Base-by-base conservation (phyloP, 2,888 invertebrate genomes). In the Himalopsyche tibetana region DNA sequence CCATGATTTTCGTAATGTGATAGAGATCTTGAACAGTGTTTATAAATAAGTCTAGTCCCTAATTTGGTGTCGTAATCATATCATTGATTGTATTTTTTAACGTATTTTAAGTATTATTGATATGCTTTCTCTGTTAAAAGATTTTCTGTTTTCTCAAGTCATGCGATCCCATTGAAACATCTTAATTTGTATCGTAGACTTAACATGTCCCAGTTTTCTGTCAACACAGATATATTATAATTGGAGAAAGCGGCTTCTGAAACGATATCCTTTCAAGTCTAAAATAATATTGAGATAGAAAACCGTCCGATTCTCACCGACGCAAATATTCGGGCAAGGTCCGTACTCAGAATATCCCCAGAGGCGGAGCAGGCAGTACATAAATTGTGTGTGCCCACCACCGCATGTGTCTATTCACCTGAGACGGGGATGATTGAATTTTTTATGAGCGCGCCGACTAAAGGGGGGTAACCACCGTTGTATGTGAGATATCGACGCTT, bases 381-480 rank as follows among this genome's bases (percentile, higher is more conserved):
- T 63, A 63, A 63, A 63, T 63, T 63, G 19, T 80, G 40, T 42
- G 80, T 38, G n/a, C 80, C 80, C 40, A 80, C 80, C 40, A 36
- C 80, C 80, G 15, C 36, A 28, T 45, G 28, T 63, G 63, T 51
- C 51, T 63, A 63, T 63, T 63, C 42, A 45, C 81, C 81, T 51
- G 42, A 81, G 81, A 81, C 81, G 28, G n/a, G 45, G 45, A 81
- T 81, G 81, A 81, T 81, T 81, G 81, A 81, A 81, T 81, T 81
- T 81, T 81, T 81, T 81, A 81, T 81, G 28, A 81, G 81, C 45
- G 38, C 51, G 80, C 80, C 8, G 40, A 15, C 38, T 80, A 38
- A 38, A 38, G n/a, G 80, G 55, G 63, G 63, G 63, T 19, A 63
- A 63, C 63, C 63, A 63, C 63, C 28, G 40, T 9, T 82, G n/a